Evolutionary conservation across 2,797 vertebrate genomes (phyloP).

Genomic region (Myripristis jacobus): DNA sequence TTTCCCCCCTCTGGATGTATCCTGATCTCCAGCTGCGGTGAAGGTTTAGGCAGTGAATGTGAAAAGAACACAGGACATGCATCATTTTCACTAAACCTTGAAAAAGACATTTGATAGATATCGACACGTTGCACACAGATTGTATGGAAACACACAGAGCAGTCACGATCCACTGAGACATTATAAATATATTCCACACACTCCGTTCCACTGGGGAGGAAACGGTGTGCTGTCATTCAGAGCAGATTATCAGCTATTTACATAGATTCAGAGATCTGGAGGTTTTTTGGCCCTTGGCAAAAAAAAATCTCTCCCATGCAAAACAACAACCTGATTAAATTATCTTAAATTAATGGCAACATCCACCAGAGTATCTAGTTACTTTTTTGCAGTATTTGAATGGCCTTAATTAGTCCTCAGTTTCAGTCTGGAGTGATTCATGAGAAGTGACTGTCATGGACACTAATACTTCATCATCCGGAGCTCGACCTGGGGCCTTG

Average conservation of each 20-base stretch:
- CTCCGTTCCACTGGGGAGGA: background rate
- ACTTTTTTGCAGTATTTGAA: constrained; percentile 33
- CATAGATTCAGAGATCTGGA: constrained; percentile 24
- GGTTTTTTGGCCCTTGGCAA: background rate
- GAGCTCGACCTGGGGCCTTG: constrained; percentile 6
- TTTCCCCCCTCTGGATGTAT: background rate
- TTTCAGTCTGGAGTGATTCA: constrained; percentile 52
- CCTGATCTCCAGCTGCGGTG: constrained; percentile 33
- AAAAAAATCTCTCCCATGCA: background rate
- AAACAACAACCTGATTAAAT: constrained; percentile 26
- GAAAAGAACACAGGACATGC: constrained; percentile 11
- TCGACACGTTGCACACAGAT: background rate
- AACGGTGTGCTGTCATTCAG: constrained; percentile 18
- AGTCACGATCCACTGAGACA: constrained; percentile 28
- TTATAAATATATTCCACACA: constrained; percentile 32
- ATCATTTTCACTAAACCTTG: background rate
- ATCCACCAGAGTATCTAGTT: constrained; percentile 18
- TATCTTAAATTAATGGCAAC: constrained; percentile 13
- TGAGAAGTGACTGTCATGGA: constrained; percentile 39
- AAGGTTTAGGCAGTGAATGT: constrained; percentile 42
- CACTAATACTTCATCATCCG: constrained; percentile 43
- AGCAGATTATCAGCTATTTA: constrained; percentile 36
- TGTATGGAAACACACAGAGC: constrained; percentile 5
- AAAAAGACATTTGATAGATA: background rate
- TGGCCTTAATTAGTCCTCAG: constrained; percentile 43